phyloP scores from a whole-genome alignment of 2,113 vertebrate species.

The Ifrita kowaldi region DNA sequence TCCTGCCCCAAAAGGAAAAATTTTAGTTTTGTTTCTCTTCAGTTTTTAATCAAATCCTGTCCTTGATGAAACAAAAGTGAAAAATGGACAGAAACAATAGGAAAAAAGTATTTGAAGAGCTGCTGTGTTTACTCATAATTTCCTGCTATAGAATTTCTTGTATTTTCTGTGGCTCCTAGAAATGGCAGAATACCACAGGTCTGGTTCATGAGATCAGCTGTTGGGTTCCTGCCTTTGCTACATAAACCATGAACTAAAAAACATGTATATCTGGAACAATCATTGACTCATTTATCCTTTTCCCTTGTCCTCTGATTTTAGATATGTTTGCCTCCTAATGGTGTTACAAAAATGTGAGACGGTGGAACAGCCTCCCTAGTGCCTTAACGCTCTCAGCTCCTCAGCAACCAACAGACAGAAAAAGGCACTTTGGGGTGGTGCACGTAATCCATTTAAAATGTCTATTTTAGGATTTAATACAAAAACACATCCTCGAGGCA shows the following conservation, averaged over 20 bases:
- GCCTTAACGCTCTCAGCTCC: neutral
- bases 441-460: neutral
- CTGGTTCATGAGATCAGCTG: rapidly evolving
- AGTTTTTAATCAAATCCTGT: neutral
- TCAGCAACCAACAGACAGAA: neutral
- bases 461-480: neutral
- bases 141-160: neutral
- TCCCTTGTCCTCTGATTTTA: neutral
- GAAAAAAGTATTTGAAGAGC: neutral
- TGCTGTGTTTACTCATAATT: neutral
- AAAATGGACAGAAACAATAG: neutral
- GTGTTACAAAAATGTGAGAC: neutral
- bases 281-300: neutral
- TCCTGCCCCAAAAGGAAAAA: neutral
- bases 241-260: neutral
- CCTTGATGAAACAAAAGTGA: neutral
- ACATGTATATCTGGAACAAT: neutral
- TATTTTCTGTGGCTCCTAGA: neutral
- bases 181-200: neutral
- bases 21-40: neutral
- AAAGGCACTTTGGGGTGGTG: neutral
- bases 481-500: neutral
- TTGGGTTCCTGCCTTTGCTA: neutral
- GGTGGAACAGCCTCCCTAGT: neutral
- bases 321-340: neutral